Evolutionary conservation across 2,797 vertebrate genomes (phyloP).

Genomic region (Sitta carolinensis): DNA sequence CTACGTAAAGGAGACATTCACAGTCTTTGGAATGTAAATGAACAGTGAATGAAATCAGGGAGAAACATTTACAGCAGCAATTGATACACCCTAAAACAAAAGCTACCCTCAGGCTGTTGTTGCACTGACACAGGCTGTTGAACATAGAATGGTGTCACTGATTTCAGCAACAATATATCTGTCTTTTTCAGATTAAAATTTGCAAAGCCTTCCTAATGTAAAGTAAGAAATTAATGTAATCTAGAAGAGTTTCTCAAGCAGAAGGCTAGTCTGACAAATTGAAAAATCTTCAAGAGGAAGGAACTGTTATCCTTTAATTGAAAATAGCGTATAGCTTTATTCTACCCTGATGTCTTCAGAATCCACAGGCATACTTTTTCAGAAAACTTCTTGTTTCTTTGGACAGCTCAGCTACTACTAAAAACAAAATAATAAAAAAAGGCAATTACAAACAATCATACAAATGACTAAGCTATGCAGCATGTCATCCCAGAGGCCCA

Average conservation of each 20-base stretch:
- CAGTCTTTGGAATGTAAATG: background rate
- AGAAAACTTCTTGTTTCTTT: background rate
- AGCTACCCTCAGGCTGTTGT: background rate
- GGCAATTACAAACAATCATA: background rate
- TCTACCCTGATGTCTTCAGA: background rate
- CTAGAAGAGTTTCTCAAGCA: background rate
- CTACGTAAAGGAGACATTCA: background rate
- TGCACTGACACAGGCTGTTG: no score
- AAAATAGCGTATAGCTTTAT: background rate
- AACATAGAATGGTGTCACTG: background rate
- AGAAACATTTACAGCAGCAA: background rate
- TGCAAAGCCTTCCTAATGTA: fast-evolving
- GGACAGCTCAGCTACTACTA: background rate
- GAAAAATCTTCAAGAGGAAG: background rate
- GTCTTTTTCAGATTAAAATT: background rate
- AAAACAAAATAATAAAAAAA: background rate
- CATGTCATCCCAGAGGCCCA: background rate
- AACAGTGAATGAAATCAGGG: background rate
- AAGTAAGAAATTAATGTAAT: background rate
- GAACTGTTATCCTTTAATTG: background rate
- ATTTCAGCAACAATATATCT: background rate
- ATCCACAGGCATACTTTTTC: background rate
- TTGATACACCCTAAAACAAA: background rate
- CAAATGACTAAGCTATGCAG: background rate
- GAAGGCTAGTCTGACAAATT: background rate